These are phyloP conservation scores for Lagenorhynchus albirostris DNA, from an alignment of 2,113 vertebrate genomes.

Conservation along the genomic window DNA sequence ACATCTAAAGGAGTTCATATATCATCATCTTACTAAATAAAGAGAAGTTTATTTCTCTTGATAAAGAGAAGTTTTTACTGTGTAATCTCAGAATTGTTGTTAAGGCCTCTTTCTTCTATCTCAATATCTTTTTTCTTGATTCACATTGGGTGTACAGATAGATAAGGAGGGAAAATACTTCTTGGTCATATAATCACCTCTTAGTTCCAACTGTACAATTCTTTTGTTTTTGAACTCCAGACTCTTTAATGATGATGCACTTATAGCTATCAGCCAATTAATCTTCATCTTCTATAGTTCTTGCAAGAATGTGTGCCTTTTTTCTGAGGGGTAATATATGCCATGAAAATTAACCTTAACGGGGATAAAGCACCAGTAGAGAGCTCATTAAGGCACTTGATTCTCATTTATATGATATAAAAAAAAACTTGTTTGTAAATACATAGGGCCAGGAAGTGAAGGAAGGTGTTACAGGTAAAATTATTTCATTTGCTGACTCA, in stretches of 20 bases:
- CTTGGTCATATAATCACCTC: neutral
- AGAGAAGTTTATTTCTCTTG: neutral
- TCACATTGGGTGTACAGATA: neutral
- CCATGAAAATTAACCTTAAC: neutral
- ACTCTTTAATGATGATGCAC: neutral
- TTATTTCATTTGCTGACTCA: neutral
- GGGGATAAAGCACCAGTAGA: neutral
- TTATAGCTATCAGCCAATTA: neutral
- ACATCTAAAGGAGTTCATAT: neutral
- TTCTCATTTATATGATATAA: neutral
- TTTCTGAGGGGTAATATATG: neutral
- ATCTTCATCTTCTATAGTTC: neutral
- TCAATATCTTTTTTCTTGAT: neutral
- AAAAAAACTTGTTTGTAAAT: neutral
- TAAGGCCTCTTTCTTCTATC: neutral
- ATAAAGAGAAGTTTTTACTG: neutral
- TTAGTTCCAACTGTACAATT: neutral
- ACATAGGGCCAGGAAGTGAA: neutral
- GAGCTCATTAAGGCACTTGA: neutral
- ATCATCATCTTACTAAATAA: neutral
- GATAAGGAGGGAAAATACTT: neutral
- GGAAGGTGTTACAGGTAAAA: neutral
- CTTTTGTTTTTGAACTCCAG: slow-evolving; percentile 15
- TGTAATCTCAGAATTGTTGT: slow-evolving; percentile 1
- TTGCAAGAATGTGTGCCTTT: neutral